phyloP scores from a whole-genome alignment of 1,140 invertebrate genomes.

The Dufourea novaeangliae region DNA sequence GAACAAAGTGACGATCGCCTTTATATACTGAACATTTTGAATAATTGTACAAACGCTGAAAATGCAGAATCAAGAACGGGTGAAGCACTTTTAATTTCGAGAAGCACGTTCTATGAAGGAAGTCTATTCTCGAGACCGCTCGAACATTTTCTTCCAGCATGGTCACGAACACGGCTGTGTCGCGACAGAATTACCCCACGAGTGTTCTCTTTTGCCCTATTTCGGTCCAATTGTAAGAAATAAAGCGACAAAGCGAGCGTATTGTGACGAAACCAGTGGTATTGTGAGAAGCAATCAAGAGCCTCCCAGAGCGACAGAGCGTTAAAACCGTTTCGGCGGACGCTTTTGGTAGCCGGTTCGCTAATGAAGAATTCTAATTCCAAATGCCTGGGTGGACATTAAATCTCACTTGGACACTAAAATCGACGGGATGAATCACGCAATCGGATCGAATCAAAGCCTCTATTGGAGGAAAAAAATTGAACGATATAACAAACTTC shows the following conservation, averaged over 20 bases:
- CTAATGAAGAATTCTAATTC: background rate
- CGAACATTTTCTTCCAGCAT: background rate
- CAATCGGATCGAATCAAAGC: background rate
- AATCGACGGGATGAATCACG: background rate
- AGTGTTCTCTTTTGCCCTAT: slow-evolving; percentile 30
- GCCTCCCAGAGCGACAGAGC: background rate
- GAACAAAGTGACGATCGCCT: too few species aligned
- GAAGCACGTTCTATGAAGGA: too few species aligned
- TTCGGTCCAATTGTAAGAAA: slow-evolving; percentile 43
- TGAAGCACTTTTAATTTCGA: too few species aligned
- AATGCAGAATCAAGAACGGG: background rate
- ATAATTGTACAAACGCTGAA: too few species aligned
- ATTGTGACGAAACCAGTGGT: slow-evolving; percentile 27
- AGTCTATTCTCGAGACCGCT: background rate
- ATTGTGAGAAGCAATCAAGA: slow-evolving; percentile 40
- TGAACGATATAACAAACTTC: too few species aligned
- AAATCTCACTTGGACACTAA: background rate
- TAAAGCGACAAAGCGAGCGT: slow-evolving; percentile 31
- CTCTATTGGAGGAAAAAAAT: background rate
- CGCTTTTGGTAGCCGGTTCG: background rate
- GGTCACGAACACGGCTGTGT: slow-evolving; percentile 26
- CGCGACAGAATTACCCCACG: slow-evolving; percentile 36
- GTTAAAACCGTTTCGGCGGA: background rate
- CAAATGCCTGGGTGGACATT: background rate
- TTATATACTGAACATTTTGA: too few species aligned